Evolutionary conservation across 2,888 invertebrate species (phyloP), one percentile per base, ranked within the genome.

Genomic region (Apantesis nais): DNA sequence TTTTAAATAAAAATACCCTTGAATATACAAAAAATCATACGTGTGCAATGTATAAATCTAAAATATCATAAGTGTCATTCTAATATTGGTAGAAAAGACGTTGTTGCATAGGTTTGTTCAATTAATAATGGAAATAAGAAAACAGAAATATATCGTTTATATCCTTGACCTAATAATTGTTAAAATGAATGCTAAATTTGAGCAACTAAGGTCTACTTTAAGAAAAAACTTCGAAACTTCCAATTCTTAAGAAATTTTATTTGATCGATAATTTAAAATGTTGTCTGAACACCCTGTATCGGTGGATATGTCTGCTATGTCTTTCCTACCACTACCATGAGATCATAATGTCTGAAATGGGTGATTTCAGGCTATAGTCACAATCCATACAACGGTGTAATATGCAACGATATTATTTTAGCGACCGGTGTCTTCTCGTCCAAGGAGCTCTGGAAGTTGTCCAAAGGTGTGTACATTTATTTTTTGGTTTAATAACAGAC

Each of bases 371-470:
- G 97, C 94, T 97, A 97, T 95, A 97, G 97, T 90, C 98, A 98
- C 96, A 99, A 99, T 97, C 98, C 99, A 91, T 99, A 99, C 97
- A 99, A 99, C 96, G 99, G 99, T 93, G 99, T 99, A 93, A 98
- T 99, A 95, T 99, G 99, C 97, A 99, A 99, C 96, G 99, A 99
- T 96, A 99, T 99, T 95, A 99, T 99, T 96, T 97, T 99, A 97
- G 99, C 99, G 91, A 99, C 99, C 89, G 99, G 99, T 93, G 99
- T 99, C 94, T 99, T 99, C 97, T 99, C 99, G 88, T 99, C 99
- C 90, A 98, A 98, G 96, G 99, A 99, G 96, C 97, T 99, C 95
- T 99, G 99, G 98, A 98, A 98, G 96, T 97, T 99, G 93, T 99
- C 99, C 89, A 99, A 98, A 98, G 97, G 98, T 98, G 96, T 61